These are phyloP conservation scores for Habropoda laboriosa DNA, from an alignment of 1,140 invertebrate species.

Conservation along the genomic window DNA sequence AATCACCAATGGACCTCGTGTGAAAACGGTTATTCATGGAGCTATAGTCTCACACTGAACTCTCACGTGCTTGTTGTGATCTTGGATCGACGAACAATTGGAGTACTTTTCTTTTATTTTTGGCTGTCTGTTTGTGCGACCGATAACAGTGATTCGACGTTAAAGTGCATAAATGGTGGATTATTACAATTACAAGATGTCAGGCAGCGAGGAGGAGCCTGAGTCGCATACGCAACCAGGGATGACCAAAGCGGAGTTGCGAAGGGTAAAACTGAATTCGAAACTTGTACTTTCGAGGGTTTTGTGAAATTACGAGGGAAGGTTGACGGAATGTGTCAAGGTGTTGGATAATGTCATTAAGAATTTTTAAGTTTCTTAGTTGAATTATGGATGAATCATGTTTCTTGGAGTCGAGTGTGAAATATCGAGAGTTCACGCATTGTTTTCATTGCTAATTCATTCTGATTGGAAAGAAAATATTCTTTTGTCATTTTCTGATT, in stretches of 20 bases:
- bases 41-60: not conserved
- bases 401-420: no score
- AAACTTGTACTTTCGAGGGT: not conserved
- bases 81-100: not conserved
- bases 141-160: not conserved
- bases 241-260: constrained; percentile 80
- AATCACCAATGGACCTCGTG: not conserved
- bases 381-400: not conserved
- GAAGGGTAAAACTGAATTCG: constrained; percentile 72
- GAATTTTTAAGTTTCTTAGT: not conserved
- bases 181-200: constrained; percentile 79
- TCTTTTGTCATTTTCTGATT: no score
- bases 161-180: constrained; percentile 75
- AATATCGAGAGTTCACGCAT: no score
- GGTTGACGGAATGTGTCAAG: not conserved
- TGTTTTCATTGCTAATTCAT: no score
- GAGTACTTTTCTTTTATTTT: not conserved
- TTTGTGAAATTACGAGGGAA: not conserved
- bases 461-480: no score
- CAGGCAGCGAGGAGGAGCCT: constrained; percentile 80
- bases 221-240: constrained; percentile 74
- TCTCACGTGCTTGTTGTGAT: not conserved
- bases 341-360: not conserved
- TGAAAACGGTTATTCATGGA: no score
- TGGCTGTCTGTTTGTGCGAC: not conserved